A percentile compares a stretch with the other conserved stretches of the same genome.
Conservation (phyloP, 2,113 vertebrate species). For the Oryzias melastigma region DNA sequence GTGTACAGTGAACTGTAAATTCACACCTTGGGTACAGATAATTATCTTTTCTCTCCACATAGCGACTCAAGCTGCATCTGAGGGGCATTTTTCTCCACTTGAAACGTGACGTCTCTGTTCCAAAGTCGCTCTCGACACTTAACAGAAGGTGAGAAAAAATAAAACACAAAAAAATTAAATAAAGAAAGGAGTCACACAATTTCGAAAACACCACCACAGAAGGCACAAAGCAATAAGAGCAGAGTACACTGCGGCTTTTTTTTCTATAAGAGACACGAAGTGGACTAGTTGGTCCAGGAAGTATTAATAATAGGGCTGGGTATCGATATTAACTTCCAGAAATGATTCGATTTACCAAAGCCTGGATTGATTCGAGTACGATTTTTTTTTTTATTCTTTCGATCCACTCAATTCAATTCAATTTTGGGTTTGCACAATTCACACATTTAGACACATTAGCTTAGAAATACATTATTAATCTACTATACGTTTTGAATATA, state of each 20-base stretch:
- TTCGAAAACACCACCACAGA: conserved; percentile 35
- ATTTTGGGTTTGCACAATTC: no score
- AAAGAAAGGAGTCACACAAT: conserved; percentile 29
- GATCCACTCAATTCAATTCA: no score
- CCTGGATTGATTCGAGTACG: no score
- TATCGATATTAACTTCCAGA: no score
- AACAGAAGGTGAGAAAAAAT: conserved; percentile 16
- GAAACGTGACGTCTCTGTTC: conserved; percentile 14
- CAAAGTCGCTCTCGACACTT: conserved; percentile 17
- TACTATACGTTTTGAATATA: no score
- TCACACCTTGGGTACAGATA: conserved; percentile 7
- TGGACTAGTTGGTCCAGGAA: conserved; percentile 9
- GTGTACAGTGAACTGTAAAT: conserved; percentile 2
- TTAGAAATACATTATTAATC: no score
- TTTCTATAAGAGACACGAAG: conserved; percentile 40
- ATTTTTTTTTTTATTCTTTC: no score
- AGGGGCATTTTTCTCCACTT: conserved; percentile 5
- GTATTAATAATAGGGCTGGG: conserved; percentile 30
- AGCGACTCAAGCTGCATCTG: conserved; percentile 9
- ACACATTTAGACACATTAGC: no score
- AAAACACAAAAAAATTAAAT: no score
- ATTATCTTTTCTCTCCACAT: conserved; percentile 13
- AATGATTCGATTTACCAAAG: no score
- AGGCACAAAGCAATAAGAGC: conserved; percentile 44
- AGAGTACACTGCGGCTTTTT: conserved; percentile 19